Conservation (phyloP, 2,113 vertebrate genomes). For the Sylvia atricapilla region DNA sequence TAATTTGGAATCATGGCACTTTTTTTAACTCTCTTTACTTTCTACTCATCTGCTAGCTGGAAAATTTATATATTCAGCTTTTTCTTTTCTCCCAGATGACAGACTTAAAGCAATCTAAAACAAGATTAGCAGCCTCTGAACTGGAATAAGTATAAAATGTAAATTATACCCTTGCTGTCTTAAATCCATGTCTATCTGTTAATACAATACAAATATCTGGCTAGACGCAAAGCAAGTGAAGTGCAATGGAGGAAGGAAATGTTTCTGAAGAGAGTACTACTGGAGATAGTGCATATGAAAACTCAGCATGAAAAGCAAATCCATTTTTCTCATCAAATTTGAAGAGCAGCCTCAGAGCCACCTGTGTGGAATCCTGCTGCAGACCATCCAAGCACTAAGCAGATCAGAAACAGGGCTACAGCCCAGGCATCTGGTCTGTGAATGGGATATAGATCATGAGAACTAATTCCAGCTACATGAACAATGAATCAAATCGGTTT, state of each 20-base stretch:
- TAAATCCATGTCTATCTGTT: background rate
- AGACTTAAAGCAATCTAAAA: background rate
- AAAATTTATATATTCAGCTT: background rate
- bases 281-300: background rate
- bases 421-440: background rate
- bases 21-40: background rate
- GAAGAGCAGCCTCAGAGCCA: background rate
- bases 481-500: background rate
- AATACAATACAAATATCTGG: background rate
- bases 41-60: background rate
- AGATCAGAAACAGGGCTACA: background rate
- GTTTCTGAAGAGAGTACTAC: background rate
- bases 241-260: background rate
- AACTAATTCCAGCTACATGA: background rate
- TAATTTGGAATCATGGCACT: background rate
- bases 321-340: background rate
- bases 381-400: rapidly evolving
- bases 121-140: background rate
- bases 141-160: background rate
- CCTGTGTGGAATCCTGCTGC: background rate
- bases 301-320: background rate
- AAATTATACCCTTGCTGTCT: background rate
- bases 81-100: background rate
- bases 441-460: background rate
- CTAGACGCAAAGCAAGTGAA: background rate